Base-by-base conservation (phyloP, 2,888 invertebrate genomes). In the Tinea semifulvella region DNA sequence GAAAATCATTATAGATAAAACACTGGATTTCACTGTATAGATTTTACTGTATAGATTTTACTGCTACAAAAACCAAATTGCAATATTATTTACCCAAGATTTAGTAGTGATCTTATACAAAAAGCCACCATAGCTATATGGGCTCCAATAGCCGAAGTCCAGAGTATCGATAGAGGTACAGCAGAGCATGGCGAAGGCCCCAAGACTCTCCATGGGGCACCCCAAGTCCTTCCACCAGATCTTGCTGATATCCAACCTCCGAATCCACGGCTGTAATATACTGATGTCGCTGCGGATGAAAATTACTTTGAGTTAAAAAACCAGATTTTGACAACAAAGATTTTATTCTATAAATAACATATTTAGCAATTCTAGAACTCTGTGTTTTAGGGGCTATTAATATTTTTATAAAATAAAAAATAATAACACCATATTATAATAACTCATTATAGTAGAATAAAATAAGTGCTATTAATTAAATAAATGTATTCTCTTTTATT, bases 211-310 rank as follows among this genome's bases (percentile, higher is more conserved):
- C 79, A 80, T 0, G 80, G 79, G 1, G 65, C 61, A 1, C 75
- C 75, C 79, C 77, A 80, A 18, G 42, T 54, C 1, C 58, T 56
- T 0, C 65, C 58, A 0, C 69, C 51, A 1, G 72, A 58, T n/a
- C 73, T 56, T 5, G 77, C 69, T 0, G 74, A 66, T 5, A 61
- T 66, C 79, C 79, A 80, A 1, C 80, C 80, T 1, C 80, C 79
- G 46, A 79, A 79, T 0, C 80, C 80, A 5, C 80, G 60, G 49
- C 79, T 80, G 60, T 67, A 80, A 70, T 80, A 80, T 2, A 79
- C 73, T 50, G 80, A 80, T 43, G 63, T 67, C 1, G 79, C 79
- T 80, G 57, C n/a, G n/a, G n/a, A n/a, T n/a, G n/a, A n/a, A n/a
- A n/a, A n/a, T n/a, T n/a, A n/a, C n/a, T n/a, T n/a, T n/a, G n/a